Evolutionary conservation across 2,888 invertebrate genomes (phyloP).

Genomic region (Falcaria lacertinaria): DNA sequence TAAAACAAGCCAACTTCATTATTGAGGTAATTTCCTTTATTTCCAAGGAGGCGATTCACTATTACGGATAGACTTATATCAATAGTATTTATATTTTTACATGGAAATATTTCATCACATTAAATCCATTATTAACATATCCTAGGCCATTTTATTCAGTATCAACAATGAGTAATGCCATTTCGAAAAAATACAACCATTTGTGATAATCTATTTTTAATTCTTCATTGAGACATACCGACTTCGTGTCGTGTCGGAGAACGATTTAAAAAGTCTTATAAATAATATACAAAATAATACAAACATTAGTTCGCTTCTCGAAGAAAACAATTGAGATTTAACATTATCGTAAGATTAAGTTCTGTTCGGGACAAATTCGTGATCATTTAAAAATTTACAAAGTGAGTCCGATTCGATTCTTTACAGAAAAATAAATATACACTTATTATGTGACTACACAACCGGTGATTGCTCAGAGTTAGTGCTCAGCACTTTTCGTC

Average conservation of each 20-base stretch:
- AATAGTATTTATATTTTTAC: slow-evolving; percentile 79
- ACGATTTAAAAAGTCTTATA: slow-evolving; percentile 69
- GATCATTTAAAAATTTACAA: slow-evolving; percentile 59
- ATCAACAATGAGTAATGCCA: slow-evolving; percentile 69
- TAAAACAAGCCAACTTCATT: slow-evolving; percentile 62
- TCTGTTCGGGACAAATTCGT: slow-evolving; percentile 59
- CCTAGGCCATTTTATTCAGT: slow-evolving; percentile 74
- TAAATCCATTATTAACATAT: slow-evolving; percentile 63
- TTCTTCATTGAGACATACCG: slow-evolving; percentile 52
- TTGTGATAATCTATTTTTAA: slow-evolving; percentile 60
- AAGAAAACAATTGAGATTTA: slow-evolving; percentile 66
- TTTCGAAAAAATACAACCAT: slow-evolving; percentile 75
- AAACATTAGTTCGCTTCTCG: slow-evolving; percentile 65
- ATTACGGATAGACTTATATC: slow-evolving; percentile 75
- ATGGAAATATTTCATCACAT: slow-evolving; percentile 77
- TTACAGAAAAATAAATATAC: slow-evolving; percentile 76
- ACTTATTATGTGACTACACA: slow-evolving; percentile 66
- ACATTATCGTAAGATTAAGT: slow-evolving; percentile 60
- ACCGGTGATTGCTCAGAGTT: slow-evolving; percentile 53
- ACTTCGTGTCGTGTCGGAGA: slow-evolving; percentile 44
- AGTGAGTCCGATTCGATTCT: slow-evolving; percentile 59
- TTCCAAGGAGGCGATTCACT: slow-evolving; percentile 76
- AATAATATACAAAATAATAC: slow-evolving; percentile 80
- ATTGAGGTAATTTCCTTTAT: slow-evolving; percentile 78
- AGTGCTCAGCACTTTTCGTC: slow-evolving; percentile 72